A percentile compares a stretch with the other conserved stretches of the same genome.
phyloP scores from a whole-genome alignment of 2,888 invertebrate species.

The Orthonevra nobilis region DNA sequence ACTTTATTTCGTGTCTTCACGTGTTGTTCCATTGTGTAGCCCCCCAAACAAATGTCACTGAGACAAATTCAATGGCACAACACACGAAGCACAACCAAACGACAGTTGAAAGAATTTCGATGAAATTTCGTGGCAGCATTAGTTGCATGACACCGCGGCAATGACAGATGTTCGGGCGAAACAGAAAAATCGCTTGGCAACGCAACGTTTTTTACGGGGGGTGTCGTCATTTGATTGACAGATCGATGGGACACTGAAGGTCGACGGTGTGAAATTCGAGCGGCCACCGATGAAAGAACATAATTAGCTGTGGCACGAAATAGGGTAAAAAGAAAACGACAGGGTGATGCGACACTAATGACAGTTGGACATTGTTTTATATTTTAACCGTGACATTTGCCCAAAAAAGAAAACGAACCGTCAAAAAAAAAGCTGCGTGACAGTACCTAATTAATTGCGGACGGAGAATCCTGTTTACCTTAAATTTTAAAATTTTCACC shows the following conservation, averaged over 20 bases:
- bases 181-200: slow-evolving; percentile 35
- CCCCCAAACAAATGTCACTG: slow-evolving; percentile 24
- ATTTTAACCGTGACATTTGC: slow-evolving; percentile 42
- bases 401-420: neutral
- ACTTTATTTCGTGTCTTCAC: slow-evolving; percentile 47
- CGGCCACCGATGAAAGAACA: slow-evolving; percentile 25
- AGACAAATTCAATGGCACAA: slow-evolving; percentile 23
- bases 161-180: slow-evolving; percentile 53
- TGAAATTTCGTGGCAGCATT: slow-evolving; percentile 49
- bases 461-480: slow-evolving; percentile 46
- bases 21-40: neutral
- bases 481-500: slow-evolving; percentile 59
- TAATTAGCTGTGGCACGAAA: slow-evolving; percentile 59
- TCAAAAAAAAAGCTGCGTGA: too few species aligned
- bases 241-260: slow-evolving; percentile 43
- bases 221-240: slow-evolving; percentile 57
- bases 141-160: slow-evolving; percentile 29
- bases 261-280: slow-evolving; percentile 19
- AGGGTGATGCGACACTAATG: slow-evolving; percentile 17
- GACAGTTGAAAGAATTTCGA: slow-evolving; percentile 51
- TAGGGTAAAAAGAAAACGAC: neutral
- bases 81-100: neutral
- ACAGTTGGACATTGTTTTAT: slow-evolving; percentile 37
- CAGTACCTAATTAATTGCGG: slow-evolving; percentile 56
- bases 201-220: neutral